Percentiles rank a stretch among this genome's conserved stretches.
phyloP scores from a whole-genome alignment of 2,113 vertebrate species.

The Hucho hucho region DNA sequence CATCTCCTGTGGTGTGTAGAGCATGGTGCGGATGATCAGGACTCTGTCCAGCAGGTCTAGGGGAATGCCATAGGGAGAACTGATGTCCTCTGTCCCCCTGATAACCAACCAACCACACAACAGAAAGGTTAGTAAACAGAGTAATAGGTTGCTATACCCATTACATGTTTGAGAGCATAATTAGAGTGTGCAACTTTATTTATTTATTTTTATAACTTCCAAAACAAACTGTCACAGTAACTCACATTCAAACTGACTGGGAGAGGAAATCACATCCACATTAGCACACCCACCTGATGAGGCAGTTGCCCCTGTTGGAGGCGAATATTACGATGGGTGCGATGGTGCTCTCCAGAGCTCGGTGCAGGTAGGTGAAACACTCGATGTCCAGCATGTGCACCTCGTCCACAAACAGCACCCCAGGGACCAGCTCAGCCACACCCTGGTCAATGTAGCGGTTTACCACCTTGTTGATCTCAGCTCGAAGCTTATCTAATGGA shows the following conservation, averaged over 20 bases:
- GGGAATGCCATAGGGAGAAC: constrained; percentile 94
- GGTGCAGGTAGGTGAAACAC: constrained; percentile 96
- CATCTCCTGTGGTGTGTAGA: constrained; percentile 96
- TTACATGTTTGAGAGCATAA: too few species aligned
- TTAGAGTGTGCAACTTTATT: too few species aligned
- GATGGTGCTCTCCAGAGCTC: constrained; percentile 92
- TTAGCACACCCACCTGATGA: constrained; percentile 80
- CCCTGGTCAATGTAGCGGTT: constrained; percentile 99
- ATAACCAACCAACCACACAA: constrained; percentile 34
- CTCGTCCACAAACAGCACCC: constrained; percentile 94
- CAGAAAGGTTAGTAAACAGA: neutral
- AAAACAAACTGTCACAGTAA: neutral
- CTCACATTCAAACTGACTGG: neutral
- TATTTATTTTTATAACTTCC: neutral
- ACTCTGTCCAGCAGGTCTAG: constrained; percentile 92
- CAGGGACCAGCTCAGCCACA: constrained; percentile 93
- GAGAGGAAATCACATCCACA: neutral
- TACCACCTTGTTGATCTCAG: constrained; percentile 98
- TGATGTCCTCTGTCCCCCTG: constrained; percentile 93
- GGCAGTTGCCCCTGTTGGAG: constrained; percentile 94
- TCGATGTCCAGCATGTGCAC: constrained; percentile 99
- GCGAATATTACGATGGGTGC: constrained; percentile 97
- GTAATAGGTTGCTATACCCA: neutral
- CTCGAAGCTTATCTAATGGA: constrained; percentile 87
- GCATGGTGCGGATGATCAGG: constrained; percentile 96